A percentile compares a stretch with the other conserved stretches of the same genome.
Conservation (phyloP, 2,797 vertebrate species). For the Gadopsis marmoratus region DNA sequence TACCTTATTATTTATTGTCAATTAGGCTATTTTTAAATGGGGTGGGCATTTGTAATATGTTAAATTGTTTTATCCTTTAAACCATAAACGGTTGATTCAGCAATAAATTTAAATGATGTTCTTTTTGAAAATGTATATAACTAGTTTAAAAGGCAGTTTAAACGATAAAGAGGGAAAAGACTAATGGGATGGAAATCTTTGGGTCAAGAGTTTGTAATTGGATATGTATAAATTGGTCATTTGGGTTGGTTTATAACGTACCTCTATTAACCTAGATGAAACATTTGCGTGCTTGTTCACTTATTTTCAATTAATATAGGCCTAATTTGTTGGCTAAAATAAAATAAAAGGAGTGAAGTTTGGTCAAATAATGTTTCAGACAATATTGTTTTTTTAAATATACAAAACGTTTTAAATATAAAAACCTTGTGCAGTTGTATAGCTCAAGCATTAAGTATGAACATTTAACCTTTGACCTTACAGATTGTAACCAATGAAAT, state of each 20-base stretch:
- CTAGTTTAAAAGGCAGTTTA: slow-evolving; percentile 91
- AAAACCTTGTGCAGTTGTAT: slow-evolving; percentile 94
- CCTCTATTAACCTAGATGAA: slow-evolving; percentile 94
- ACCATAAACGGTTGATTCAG: slow-evolving; percentile 92
- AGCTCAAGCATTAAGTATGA: slow-evolving; percentile 98
- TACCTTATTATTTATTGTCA: slow-evolving; percentile 64
- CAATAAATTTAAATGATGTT: slow-evolving; percentile 89
- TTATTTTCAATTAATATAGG: slow-evolving; percentile 93
- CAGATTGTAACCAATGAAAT: slow-evolving; percentile 99
- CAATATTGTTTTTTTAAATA: slow-evolving; percentile 94
- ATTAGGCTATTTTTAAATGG: slow-evolving; percentile 82
- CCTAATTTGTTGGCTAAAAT: slow-evolving; percentile 98
- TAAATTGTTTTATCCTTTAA: slow-evolving; percentile 88
- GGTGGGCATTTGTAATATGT: slow-evolving; percentile 87
- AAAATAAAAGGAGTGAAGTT: slow-evolving; percentile 96
- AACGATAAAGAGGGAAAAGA: slow-evolving; percentile 83
- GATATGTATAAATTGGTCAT: slow-evolving; percentile 93
- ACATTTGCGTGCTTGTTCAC: slow-evolving; percentile 93
- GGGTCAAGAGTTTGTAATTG: slow-evolving; percentile 92
- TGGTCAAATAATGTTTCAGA: slow-evolving; percentile 95
- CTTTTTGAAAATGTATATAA: slow-evolving; percentile 94
- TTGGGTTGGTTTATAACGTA: slow-evolving; percentile 95
- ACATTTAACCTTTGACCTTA: slow-evolving; percentile 99
- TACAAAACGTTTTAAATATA: slow-evolving; percentile 90
- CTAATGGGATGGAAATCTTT: slow-evolving; percentile 89